Evolutionary conservation across 2,888 invertebrate genomes (phyloP), one percentile per base, ranked within the genome.

Genomic region (Eledona agricola): DNA sequence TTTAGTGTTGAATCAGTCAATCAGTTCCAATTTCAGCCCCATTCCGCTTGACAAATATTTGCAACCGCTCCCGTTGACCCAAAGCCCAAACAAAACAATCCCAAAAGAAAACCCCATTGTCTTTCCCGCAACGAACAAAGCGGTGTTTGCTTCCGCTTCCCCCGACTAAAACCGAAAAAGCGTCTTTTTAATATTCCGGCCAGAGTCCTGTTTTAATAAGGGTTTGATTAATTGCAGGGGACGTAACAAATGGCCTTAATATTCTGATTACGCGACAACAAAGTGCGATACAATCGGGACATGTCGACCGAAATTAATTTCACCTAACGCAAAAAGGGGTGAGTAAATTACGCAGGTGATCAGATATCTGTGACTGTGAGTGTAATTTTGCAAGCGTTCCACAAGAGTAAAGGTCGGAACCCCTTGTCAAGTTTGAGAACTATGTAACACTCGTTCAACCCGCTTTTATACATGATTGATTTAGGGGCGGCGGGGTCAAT

Each of bases 381-480:
- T 20, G 40, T 40, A 42, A 51, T 32, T 38, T 50, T 40, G 17
- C 40, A 50, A 26, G 32, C 31, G 37, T 28, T 40, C 17, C 40
- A 25, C 17, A 25, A 28, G 17, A 28, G 28, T 17, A 40, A 49
- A 55, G 58, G 58, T 58, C 55, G 52, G 52, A 43, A 47, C 55
- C 40, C 32, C 51, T 49, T 34, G 42, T 32, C 32, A 57, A 59
- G 56, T 62, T 58, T 26, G n/a, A 40, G 22, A 62, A 62, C 59
- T 59, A 59, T 62, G 59, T 55, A 42, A 51, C 31, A 50, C 45
- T 45, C 53, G 55, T 42, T 43, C 55, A 50, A 55, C 56, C 57
- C 58, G 58, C 57, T 58, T 60, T 62, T 51, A 50, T 55, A 56
- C 57, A 55, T 60, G 62, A 62, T 60, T 60, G 60, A 62, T 62